Evolutionary conservation across 2,113 vertebrate genomes (phyloP).

Genomic region (Oxyruncus cristatus): DNA sequence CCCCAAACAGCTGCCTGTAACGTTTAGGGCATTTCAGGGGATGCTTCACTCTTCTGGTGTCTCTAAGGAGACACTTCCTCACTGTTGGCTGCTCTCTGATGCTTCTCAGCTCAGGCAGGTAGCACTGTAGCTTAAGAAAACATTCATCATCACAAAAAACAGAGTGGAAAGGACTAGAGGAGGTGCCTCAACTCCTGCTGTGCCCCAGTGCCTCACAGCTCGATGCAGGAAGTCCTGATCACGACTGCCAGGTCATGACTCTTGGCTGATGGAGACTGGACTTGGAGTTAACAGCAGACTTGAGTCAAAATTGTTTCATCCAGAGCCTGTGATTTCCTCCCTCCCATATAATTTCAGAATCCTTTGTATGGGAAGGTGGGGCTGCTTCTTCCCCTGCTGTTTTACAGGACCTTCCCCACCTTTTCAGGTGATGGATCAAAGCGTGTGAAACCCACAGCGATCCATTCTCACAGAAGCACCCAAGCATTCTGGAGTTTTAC

Average conservation of each 20-base stretch:
- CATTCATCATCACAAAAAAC: background rate
- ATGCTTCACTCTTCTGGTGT: background rate
- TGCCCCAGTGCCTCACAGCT: background rate
- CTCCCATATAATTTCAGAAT: background rate
- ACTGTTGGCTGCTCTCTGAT: background rate
- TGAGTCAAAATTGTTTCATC: background rate
- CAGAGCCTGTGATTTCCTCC: background rate
- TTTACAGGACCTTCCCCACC: background rate
- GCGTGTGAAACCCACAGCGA: background rate
- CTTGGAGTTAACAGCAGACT: background rate
- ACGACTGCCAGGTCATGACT: background rate
- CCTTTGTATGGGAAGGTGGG: background rate
- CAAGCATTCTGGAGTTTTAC: background rate
- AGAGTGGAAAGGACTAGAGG: background rate
- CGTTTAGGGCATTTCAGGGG: background rate
- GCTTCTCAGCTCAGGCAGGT: background rate
- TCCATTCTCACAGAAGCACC: background rate
- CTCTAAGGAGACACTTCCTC: background rate
- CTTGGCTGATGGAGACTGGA: background rate
- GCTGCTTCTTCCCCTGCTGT: background rate
- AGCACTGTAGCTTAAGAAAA: background rate
- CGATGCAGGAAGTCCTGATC: rapidly evolving
- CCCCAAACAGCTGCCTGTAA: background rate
- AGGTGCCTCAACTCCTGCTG: background rate
- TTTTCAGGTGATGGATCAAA: background rate